Evolutionary conservation across 2,797 vertebrate genomes (phyloP).

Genomic region (Lophius americanus): DNA sequence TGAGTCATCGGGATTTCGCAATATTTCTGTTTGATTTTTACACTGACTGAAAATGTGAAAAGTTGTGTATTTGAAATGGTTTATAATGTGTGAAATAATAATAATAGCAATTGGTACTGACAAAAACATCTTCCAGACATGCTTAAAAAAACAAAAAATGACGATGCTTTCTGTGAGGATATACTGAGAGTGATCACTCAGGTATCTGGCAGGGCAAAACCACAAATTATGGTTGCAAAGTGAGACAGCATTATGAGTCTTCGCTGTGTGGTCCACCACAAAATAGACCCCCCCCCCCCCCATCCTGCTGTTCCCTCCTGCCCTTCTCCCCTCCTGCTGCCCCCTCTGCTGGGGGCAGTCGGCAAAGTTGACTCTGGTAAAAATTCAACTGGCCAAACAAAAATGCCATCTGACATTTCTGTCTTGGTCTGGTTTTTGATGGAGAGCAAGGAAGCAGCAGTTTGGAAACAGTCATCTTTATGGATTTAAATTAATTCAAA

Average conservation of each 20-base stretch:
- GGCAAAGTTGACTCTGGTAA: slow-evolving; percentile 78
- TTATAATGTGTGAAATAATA: slow-evolving; percentile 32
- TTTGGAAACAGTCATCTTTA: slow-evolving; percentile 22
- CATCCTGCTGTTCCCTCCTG: slow-evolving; percentile 58
- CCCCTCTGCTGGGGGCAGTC: slow-evolving; percentile 74
- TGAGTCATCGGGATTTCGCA: background rate
- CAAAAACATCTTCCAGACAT: slow-evolving; percentile 31
- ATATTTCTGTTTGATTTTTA: background rate
- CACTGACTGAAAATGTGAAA: background rate
- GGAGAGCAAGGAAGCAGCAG: slow-evolving; percentile 35
- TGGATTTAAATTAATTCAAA: slow-evolving; percentile 11
- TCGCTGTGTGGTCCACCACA: slow-evolving; percentile 76
- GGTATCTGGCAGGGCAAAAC: slow-evolving; percentile 65
- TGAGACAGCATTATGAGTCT: slow-evolving; percentile 67
- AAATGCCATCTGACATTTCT: slow-evolving; percentile 36
- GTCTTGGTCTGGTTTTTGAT: slow-evolving; percentile 19
- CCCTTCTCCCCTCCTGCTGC: slow-evolving; percentile 69
- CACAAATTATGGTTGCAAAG: slow-evolving; percentile 71
- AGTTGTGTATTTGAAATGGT: background rate
- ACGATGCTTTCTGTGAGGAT: slow-evolving; percentile 61
- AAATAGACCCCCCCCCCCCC: slow-evolving; percentile 53
- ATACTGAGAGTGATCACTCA: slow-evolving; percentile 61
- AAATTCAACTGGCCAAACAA: slow-evolving; percentile 70
- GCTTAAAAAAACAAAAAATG: slow-evolving; percentile 21
- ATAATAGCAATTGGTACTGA: slow-evolving; percentile 33